Percentiles rank a stretch among this genome's conserved stretches.
Conservation (phyloP, 2,797 vertebrate species). For the Pristis pectinata region DNA sequence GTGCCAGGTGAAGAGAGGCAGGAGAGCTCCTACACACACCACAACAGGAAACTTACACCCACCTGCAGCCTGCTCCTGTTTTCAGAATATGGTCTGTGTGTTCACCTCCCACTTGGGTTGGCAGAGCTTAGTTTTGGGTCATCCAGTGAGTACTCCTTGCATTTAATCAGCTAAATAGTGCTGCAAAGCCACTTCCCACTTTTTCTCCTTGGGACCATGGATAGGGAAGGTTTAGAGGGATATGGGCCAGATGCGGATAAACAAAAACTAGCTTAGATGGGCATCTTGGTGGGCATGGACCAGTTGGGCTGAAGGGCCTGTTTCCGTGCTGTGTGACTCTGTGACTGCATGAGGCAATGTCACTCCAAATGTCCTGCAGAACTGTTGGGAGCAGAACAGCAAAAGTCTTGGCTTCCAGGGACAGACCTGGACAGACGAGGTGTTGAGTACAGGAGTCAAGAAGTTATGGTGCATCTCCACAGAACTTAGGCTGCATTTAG, state of each 20-base stretch:
- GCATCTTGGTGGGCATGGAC: too few relatives aligned
- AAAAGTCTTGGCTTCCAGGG: not conserved
- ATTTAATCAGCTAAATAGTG: not conserved
- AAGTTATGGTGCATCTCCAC: too few relatives aligned
- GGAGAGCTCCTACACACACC: not conserved
- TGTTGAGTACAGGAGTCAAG: too few relatives aligned
- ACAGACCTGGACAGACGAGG: too few relatives aligned
- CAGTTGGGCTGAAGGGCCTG: too few relatives aligned
- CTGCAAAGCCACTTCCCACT: too few relatives aligned
- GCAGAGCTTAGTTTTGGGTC: not conserved
- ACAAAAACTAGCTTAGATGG: too few relatives aligned
- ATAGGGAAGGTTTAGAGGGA: too few relatives aligned
- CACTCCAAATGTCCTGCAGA: not conserved
- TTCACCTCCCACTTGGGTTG: not conserved
- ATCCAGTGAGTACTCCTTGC: not conserved
- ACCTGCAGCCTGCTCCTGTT: not conserved
- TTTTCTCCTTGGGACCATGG: too few relatives aligned
- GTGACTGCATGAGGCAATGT: not conserved
- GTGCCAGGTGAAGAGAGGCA: not conserved
- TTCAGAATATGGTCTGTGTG: not conserved
- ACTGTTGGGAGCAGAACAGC: not conserved
- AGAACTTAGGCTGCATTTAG: too few relatives aligned
- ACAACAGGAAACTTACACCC: not conserved
- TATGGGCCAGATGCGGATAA: too few relatives aligned
- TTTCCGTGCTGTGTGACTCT: too few relatives aligned